A percentile compares a stretch with the other conserved stretches of the same genome.
phyloP scores from a whole-genome alignment of 2,888 invertebrate species.

The Villa cingulata region DNA sequence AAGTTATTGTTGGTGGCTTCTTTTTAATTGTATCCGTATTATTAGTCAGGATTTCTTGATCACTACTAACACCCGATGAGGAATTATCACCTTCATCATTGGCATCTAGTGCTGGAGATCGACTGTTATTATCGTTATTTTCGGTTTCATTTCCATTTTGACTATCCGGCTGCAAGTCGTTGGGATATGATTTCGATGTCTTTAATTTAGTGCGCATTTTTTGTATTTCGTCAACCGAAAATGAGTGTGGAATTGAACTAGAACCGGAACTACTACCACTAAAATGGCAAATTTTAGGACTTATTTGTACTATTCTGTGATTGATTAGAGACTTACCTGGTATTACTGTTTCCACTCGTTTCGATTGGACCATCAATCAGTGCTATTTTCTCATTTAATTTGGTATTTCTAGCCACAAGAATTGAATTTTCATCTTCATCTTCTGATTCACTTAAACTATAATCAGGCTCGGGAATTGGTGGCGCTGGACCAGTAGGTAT shows the following conservation, averaged over 20 bases:
- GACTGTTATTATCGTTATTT: constrained; percentile 14
- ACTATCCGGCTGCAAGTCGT: constrained; percentile 50
- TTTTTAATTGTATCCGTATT: constrained; percentile 37
- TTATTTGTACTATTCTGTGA: constrained; percentile 1
- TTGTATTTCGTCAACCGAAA: constrained; percentile 80
- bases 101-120: constrained; percentile 23
- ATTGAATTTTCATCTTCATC: constrained; percentile 49
- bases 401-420: constrained; percentile 35
- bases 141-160: constrained; percentile 33
- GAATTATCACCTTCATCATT: constrained; percentile 76
- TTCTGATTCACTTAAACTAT: constrained; percentile 77
- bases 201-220: constrained; percentile 72
- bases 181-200: constrained; percentile 76
- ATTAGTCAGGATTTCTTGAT: constrained; percentile 56
- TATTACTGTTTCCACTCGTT: constrained; percentile 63
- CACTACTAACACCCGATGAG: constrained; percentile 76
- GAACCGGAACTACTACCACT: constrained; percentile 63
- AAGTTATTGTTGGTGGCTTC: constrained; percentile 24
- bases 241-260: constrained; percentile 67
- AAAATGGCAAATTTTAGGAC: no score
- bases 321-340: constrained; percentile 49
- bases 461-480: constrained; percentile 85
- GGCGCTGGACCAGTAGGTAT: constrained; percentile 39
- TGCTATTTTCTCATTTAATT: constrained; percentile 42
- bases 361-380: constrained; percentile 40